phyloP scores from a whole-genome alignment of 2,888 invertebrate species.

The Habroteleia sp. region DNA sequence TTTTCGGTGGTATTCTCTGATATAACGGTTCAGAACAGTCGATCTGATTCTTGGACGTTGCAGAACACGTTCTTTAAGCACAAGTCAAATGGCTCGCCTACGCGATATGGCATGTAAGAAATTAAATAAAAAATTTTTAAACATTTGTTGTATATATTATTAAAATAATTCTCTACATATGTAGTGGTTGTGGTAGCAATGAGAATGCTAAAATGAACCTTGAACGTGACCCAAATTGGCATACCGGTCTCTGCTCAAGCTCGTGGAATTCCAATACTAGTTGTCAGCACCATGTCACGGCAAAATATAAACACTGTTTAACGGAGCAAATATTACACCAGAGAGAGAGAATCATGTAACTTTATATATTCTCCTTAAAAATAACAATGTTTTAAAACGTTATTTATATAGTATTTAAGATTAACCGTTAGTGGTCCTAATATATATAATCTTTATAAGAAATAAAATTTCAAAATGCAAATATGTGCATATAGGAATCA shows the following conservation, averaged over 20 bases:
- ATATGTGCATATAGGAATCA: too few relatives aligned
- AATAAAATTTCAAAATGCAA: too few relatives aligned
- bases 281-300: conserved; percentile 40
- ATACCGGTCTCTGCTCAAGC: conserved; percentile 57
- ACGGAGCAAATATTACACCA: not conserved
- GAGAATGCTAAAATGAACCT: conserved; percentile 66
- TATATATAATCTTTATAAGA: too few relatives aligned
- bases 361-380: not conserved
- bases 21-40: conserved; percentile 51
- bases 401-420: too few relatives aligned
- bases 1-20: conserved; percentile 46
- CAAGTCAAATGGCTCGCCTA: conserved; percentile 44
- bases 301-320: conserved; percentile 43
- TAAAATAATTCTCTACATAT: conserved; percentile 39
- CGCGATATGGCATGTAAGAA: conserved; percentile 23
- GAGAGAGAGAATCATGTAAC: not conserved
- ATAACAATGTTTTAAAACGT: not conserved
- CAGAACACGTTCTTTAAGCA: conserved; percentile 41
- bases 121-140: conserved; percentile 49
- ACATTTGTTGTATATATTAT: conserved; percentile 58
- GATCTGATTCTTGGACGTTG: conserved; percentile 52
- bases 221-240: conserved; percentile 65
- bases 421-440: too few relatives aligned
- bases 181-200: conserved; percentile 22
- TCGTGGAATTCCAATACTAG: conserved; percentile 28